phyloP scores from a whole-genome alignment of 2,797 vertebrate species.

The Acanthis flammea region DNA sequence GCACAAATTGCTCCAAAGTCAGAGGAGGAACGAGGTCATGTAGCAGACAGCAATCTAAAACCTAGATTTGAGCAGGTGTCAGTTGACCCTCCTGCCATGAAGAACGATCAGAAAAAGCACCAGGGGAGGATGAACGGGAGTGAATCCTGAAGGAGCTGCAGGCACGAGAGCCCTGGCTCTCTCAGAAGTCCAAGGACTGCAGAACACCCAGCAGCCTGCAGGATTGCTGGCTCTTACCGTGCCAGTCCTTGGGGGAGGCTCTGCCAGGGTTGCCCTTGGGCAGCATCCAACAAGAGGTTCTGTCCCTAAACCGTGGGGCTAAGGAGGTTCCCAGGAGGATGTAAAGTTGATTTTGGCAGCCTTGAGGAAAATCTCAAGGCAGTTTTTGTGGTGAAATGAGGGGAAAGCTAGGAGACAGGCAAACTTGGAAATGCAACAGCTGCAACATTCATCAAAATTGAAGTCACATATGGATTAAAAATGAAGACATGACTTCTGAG shows the following conservation, averaged over 20 bases:
- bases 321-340: background rate
- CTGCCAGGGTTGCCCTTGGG: background rate
- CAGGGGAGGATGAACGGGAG: background rate
- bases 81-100: background rate
- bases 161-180: fast-evolving
- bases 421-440: background rate
- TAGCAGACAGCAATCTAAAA: constrained; percentile 14
- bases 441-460: constrained; percentile 13
- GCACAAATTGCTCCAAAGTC: constrained; percentile 11
- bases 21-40: constrained; percentile 15
- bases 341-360: background rate
- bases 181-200: background rate
- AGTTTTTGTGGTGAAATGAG: background rate
- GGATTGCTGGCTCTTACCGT: background rate
- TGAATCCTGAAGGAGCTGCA: background rate
- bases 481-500: constrained; percentile 11
- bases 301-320: background rate
- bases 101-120: background rate
- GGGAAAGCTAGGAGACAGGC: background rate
- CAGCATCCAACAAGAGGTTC: background rate
- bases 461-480: constrained; percentile 15
- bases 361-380: background rate
- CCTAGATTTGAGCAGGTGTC: constrained; percentile 30
- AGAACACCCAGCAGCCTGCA: background rate
- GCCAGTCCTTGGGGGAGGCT: background rate